Evolutionary conservation across 92 coral and sea anemone species (phyloP).

Genomic region (Umimayanthus kanabou): DNA sequence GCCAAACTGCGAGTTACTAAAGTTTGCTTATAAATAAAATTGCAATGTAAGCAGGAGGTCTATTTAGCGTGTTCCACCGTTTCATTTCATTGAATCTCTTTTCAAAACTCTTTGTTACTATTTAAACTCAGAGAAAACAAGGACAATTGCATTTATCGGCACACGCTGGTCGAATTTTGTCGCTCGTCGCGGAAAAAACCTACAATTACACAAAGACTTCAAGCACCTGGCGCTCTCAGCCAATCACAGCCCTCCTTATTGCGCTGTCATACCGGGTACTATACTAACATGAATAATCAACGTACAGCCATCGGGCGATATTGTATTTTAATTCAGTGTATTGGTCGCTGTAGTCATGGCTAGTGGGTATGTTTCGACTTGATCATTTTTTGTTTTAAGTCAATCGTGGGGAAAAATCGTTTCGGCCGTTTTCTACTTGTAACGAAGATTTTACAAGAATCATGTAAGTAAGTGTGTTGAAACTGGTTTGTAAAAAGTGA

Average conservation of each 20-base stretch:
- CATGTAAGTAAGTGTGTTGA: slow-evolving; percentile 14
- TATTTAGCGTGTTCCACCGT: not conserved
- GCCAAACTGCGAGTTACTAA: not conserved
- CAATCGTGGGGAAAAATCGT: slow-evolving; percentile 1
- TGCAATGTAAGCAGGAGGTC: not conserved
- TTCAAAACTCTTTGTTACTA: not conserved
- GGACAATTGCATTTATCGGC: not conserved
- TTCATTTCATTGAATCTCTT: slow-evolving; percentile 10
- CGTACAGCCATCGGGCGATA: not conserved
- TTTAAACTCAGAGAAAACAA: not conserved
- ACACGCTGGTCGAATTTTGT: slow-evolving; percentile 4
- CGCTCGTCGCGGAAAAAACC: slow-evolving; percentile 4
- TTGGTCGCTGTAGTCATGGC: slow-evolving; percentile 13
- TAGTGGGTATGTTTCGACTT: not conserved
- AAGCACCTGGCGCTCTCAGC: slow-evolving; percentile 28
- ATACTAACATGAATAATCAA: slow-evolving; percentile 22
- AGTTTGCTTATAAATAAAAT: not conserved
- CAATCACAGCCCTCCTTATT: slow-evolving; percentile 23
- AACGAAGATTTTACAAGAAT: not conserved
- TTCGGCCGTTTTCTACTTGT: not conserved
- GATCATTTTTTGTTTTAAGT: not conserved
- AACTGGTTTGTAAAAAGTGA: not conserved
- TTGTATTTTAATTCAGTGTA: slow-evolving; percentile 32
- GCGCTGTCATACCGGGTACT: not conserved
- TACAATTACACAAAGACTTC: not conserved